A percentile compares a stretch with the other conserved stretches of the same genome.
These are phyloP conservation scores for Heliconius hermathena DNA, from an alignment of 1,140 invertebrate species.

Conservation along the genomic window DNA sequence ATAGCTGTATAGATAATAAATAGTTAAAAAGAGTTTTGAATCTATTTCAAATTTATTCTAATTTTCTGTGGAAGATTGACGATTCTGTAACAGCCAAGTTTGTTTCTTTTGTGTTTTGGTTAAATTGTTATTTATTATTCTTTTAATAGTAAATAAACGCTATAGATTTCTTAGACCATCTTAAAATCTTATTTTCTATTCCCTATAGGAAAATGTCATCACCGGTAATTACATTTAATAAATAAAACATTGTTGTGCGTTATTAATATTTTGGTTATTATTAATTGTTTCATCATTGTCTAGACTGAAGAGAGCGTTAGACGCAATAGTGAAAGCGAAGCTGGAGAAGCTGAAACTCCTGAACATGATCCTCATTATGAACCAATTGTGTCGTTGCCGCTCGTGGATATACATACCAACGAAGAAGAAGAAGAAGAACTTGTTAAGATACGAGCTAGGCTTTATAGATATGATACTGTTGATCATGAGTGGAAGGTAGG, in stretches of 20 bases:
- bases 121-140: constrained; percentile 26
- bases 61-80: constrained; percentile 25
- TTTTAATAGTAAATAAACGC: constrained; percentile 10
- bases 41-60: constrained; percentile 15
- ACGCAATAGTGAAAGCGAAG: constrained; percentile 75
- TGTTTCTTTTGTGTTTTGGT: constrained; percentile 37
- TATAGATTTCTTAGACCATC: not conserved
- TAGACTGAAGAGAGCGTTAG: constrained; percentile 71
- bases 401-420: constrained; percentile 88
- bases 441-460: constrained; percentile 85
- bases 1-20: constrained; percentile 1
- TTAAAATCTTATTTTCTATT: constrained; percentile 2
- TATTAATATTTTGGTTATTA: constrained; percentile 26
- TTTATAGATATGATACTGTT: constrained; percentile 82
- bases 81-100: constrained; percentile 30
- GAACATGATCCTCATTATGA: constrained; percentile 89
- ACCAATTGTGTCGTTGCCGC: constrained; percentile 88
- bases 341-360: constrained; percentile 59
- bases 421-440: constrained; percentile 91
- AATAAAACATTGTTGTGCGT: not conserved
- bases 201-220: constrained; percentile 55
- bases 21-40: not conserved
- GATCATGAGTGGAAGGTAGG: constrained; percentile 85
- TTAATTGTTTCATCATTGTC: constrained; percentile 42
- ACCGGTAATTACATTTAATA: constrained; percentile 50